Percentiles rank a stretch among this genome's conserved stretches.
These are phyloP conservation scores for Tuberolachnus salignus DNA, from an alignment of 2,888 invertebrate species.

Conservation along the genomic window DNA sequence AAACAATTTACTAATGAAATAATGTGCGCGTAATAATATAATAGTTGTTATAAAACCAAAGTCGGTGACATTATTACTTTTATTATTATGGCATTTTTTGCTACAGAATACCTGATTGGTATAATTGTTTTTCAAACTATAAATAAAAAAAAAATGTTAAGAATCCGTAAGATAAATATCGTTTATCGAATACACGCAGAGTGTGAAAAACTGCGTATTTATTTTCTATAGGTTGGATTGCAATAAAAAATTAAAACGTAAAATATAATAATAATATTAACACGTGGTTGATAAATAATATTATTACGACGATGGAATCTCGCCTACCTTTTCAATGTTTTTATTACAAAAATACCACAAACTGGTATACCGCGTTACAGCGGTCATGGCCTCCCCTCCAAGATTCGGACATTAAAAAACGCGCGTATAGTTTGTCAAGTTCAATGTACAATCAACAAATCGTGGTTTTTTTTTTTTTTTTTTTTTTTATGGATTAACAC, in stretches of 20 bases:
- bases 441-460: constrained; percentile 48
- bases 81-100: no score
- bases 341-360: background rate
- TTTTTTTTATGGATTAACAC: constrained; percentile 20
- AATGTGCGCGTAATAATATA: no score
- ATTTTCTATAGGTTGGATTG: background rate
- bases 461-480: no score
- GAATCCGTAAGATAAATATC: no score
- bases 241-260: background rate
- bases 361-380: background rate
- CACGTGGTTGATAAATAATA: background rate
- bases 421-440: constrained; percentile 34
- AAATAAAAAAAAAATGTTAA: no score
- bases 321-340: background rate
- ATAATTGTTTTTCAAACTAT: no score
- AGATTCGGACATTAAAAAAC: background rate
- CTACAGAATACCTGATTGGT: no score
- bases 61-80: no score
- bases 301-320: background rate
- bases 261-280: background rate
- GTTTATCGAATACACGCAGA: no score
- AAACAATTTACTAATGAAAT: no score
- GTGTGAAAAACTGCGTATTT: background rate
- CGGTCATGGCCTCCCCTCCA: constrained; percentile 18
- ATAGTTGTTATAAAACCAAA: no score